These are phyloP conservation scores for Sesamia inferens DNA, from an alignment of 2,888 invertebrate genomes.

Conservation along the genomic window DNA sequence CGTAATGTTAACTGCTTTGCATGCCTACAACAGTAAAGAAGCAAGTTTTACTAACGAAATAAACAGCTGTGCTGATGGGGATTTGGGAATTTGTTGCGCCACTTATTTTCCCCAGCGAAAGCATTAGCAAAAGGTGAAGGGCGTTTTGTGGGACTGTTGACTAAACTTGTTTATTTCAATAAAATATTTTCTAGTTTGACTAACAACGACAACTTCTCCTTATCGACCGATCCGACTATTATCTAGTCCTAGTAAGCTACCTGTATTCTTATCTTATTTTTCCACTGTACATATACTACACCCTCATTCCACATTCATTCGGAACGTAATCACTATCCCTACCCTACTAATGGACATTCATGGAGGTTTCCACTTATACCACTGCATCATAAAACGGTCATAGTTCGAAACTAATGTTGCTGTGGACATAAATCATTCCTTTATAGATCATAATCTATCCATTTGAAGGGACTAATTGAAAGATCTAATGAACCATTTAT, in stretches of 20 bases:
- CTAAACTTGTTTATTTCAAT: no score
- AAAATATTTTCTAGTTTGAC: no score
- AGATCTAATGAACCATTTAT: conserved; percentile 24
- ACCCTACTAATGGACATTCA: conserved; percentile 62
- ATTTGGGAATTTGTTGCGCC: no score
- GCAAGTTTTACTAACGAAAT: no score
- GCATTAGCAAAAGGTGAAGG: no score
- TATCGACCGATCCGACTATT: neutral
- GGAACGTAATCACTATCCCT: conserved; percentile 66
- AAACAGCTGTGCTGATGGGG: no score
- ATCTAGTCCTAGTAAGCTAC: neutral
- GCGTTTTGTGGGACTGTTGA: no score
- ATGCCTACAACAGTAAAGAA: no score
- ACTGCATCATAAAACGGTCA: conserved; percentile 59
- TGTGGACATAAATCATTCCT: conserved; percentile 28
- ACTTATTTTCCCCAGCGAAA: no score
- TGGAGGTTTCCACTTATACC: conserved; percentile 57
- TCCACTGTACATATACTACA: conserved; percentile 32
- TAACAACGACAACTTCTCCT: neutral
- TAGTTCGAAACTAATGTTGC: conserved; percentile 32
- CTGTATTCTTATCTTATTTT: neutral
- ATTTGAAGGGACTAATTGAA: conserved; percentile 39
- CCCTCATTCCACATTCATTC: conserved; percentile 72
- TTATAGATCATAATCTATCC: conserved; percentile 32
- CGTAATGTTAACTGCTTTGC: no score